Conservation (phyloP, 2,888 invertebrate species). For the Ferrisia virgata region DNA sequence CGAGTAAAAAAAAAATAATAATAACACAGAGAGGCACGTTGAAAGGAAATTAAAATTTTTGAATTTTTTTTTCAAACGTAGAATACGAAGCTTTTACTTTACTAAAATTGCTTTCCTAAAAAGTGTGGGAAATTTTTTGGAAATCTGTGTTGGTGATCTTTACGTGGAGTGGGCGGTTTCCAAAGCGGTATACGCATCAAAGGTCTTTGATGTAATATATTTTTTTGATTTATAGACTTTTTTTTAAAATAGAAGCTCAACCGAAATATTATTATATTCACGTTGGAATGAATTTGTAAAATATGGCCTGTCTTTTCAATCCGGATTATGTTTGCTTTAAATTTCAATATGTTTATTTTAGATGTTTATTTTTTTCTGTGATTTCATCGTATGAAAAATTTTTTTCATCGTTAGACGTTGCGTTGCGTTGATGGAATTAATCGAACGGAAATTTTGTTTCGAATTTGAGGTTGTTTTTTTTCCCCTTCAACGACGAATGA, state of each 20-base stretch:
- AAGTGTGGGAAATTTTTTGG: neutral
- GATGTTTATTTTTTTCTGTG: neutral
- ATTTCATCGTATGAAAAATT: neutral
- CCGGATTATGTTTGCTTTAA: neutral
- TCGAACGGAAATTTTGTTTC: neutral
- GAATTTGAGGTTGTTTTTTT: too few species aligned
- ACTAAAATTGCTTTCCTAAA: neutral
- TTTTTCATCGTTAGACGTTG: neutral
- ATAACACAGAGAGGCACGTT: neutral
- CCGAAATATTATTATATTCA: neutral
- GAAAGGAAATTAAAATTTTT: conserved; percentile 9
- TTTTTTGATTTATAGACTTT: neutral
- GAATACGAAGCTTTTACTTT: neutral
- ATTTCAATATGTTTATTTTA: neutral
- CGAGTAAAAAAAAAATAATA: too few species aligned
- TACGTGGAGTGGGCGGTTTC: neutral
- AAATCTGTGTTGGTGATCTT: neutral
- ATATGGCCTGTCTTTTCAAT: neutral
- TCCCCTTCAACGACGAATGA: too few species aligned
- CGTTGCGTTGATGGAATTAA: neutral
- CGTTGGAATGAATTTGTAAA: neutral
- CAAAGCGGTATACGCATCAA: neutral
- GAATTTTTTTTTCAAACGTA: neutral
- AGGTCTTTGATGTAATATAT: neutral
- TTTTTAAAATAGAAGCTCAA: neutral